Evolutionary conservation across 2,888 invertebrate genomes (phyloP).

Genomic region (Nebria brevicollis): DNA sequence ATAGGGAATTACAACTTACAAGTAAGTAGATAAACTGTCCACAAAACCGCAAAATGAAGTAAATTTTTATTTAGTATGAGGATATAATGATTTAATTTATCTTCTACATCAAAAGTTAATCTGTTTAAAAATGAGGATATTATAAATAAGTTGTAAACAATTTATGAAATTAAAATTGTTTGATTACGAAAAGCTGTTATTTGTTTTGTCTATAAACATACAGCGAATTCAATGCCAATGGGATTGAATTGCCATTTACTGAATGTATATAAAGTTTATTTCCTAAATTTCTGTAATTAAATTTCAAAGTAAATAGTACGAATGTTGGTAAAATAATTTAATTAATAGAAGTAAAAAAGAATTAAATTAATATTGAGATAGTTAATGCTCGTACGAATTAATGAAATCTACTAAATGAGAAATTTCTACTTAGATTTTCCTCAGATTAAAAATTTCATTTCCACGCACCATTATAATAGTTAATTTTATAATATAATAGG

Average conservation of each 20-base stretch:
- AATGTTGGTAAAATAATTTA: conserved; percentile 8
- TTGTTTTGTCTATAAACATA: neutral
- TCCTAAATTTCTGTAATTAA: neutral
- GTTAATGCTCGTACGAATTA: neutral
- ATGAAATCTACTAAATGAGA: neutral
- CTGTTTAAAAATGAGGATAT: neutral
- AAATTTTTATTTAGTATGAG: neutral
- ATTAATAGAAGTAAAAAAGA: conserved; percentile 1
- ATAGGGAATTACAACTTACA: neutral
- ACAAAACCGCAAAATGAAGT: neutral
- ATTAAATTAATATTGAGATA: neutral
- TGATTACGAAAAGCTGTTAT: neutral
- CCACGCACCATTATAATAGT: too few species aligned
- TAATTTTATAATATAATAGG: too few species aligned
- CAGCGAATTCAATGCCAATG: neutral
- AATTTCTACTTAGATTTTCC: neutral
- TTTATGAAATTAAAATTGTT: neutral
- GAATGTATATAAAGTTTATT: neutral
- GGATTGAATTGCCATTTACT: neutral
- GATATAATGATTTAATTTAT: neutral
- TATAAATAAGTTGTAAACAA: neutral
- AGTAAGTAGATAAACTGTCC: neutral
- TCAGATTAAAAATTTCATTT: too few species aligned
- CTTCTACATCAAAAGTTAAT: neutral
- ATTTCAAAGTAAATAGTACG: neutral